Evolutionary conservation across 2,888 invertebrate species (phyloP).

Genomic region (Exocentrus adspersus): DNA sequence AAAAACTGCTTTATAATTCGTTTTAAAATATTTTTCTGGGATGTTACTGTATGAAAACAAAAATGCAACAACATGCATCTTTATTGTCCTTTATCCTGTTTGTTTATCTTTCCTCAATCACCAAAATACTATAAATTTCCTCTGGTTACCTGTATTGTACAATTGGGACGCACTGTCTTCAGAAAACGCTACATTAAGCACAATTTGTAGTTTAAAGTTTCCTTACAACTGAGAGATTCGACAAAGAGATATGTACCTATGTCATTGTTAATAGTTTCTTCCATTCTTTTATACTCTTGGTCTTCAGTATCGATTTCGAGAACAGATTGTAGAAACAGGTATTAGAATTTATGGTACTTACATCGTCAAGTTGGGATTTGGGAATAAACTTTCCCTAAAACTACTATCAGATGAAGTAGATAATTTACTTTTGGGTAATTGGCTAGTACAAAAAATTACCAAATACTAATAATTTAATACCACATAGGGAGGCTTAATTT

Average conservation of each 20-base stretch:
- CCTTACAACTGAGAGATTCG: conserved; percentile 19
- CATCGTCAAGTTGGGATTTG: not conserved
- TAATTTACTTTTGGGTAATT: not conserved
- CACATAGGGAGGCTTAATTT: no score
- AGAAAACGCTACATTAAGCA: conserved; percentile 11
- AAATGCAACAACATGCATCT: not conserved
- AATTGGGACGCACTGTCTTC: conserved; percentile 3
- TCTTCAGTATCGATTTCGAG: conserved; percentile 23
- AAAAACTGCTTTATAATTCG: not conserved
- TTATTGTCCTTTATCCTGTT: not conserved
- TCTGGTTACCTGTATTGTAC: conserved; percentile 12
- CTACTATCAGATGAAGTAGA: no score
- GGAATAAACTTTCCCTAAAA: not conserved
- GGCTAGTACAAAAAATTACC: no score
- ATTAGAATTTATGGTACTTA: not conserved
- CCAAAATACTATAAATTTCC: conserved; percentile 5
- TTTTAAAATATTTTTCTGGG: not conserved
- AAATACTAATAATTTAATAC: no score
- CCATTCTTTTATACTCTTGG: conserved; percentile 20
- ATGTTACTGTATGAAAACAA: not conserved
- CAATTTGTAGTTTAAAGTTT: conserved; percentile 25
- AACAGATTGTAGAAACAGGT: conserved; percentile 18
- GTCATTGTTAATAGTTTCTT: conserved; percentile 25
- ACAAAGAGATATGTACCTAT: conserved; percentile 25
- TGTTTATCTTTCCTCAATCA: conserved; percentile 19